Conservation (phyloP, 2,113 vertebrate genomes). For the Puffinus mauretanicus region DNA sequence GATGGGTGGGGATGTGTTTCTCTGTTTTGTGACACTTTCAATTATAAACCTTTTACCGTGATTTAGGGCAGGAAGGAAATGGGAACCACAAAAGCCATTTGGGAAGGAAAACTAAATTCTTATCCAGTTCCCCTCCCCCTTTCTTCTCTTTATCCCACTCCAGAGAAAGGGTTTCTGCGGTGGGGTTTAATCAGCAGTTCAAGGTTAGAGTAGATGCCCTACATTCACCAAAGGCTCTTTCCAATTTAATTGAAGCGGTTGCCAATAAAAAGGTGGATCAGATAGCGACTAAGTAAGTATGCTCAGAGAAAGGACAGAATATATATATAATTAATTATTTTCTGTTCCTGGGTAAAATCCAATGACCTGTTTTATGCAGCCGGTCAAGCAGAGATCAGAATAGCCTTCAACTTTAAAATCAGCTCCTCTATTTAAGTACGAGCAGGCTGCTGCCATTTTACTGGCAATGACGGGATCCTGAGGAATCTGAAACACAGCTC, state of each 20-base stretch:
- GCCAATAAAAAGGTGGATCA: slow-evolving; percentile 20
- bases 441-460: not conserved
- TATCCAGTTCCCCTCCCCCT: not conserved
- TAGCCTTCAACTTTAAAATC: not conserved
- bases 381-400: not conserved
- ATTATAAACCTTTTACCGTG: not conserved
- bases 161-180: not conserved
- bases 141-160: not conserved
- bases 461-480: accelerated
- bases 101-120: not conserved
- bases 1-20: not conserved
- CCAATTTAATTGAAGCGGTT: not conserved
- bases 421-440: not conserved
- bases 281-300: not conserved
- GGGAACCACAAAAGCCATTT: not conserved
- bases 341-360: not conserved
- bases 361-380: not conserved
- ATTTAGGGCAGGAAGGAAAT: not conserved
- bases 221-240: not conserved
- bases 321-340: not conserved
- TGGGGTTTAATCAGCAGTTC: not conserved
- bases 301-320: not conserved
- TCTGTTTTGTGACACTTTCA: not conserved
- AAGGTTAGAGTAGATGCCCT: slow-evolving; percentile 5
- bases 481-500: not conserved